Conservation (phyloP, 2,888 invertebrate species). For the Lithophane ornitopus region DNA sequence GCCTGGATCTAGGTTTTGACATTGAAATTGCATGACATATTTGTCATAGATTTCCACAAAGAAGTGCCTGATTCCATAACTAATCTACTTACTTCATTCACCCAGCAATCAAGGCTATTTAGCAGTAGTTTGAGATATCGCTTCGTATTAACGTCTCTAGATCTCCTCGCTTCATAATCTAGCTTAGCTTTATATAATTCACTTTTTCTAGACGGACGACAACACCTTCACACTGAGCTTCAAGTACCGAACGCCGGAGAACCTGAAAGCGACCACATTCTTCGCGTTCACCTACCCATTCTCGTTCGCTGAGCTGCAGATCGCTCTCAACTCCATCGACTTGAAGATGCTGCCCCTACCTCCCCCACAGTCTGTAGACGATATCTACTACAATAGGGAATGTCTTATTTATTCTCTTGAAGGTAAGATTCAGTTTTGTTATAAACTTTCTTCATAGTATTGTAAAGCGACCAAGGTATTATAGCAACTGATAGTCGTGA, state of each 20-base stretch:
- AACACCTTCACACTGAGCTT: constrained; percentile 94
- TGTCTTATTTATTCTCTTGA: constrained; percentile 95
- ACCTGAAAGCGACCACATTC: constrained; percentile 93
- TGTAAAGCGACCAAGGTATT: too few species aligned
- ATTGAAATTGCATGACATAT: background rate
- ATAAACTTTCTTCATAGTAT: background rate
- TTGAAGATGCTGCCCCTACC: constrained; percentile 88
- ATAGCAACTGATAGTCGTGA: background rate
- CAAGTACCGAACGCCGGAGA: constrained; percentile 93
- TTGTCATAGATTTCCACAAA: background rate
- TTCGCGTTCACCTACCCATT: constrained; percentile 98
- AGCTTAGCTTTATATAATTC: background rate
- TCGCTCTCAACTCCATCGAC: constrained; percentile 93
- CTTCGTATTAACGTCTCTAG: background rate
- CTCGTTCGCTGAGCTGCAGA: constrained; percentile 95
- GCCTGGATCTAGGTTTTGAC: background rate
- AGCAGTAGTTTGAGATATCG: background rate
- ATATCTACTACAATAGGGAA: constrained; percentile 96
- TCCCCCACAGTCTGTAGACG: constrained; percentile 87
- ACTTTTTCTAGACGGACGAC: constrained; percentile 91
- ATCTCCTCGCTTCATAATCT: background rate
- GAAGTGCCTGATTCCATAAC: background rate
- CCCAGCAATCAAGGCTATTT: background rate
- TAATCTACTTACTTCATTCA: background rate
- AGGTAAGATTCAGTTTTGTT: constrained; percentile 76